Evolutionary conservation across 2,888 invertebrate genomes (phyloP), one percentile per base, ranked within the genome.

Genomic region (Tuta absoluta): DNA sequence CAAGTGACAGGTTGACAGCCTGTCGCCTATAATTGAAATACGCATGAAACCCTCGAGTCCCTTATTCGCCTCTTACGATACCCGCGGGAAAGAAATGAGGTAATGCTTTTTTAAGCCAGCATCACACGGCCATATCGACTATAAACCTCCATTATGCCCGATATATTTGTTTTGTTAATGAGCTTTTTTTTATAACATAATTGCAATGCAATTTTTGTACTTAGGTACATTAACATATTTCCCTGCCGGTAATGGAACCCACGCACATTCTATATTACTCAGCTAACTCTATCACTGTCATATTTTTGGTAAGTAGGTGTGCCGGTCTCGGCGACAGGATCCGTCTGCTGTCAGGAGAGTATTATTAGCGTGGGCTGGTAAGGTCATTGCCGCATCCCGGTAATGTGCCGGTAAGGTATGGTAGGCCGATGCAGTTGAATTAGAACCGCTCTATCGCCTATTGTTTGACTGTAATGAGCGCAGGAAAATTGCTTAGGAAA

Each of bases 321-420:
- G 71, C 75, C 73, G 78, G 79, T 81, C 73, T 79, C 21, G 56
- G 17, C 80, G 77, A 80, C 79, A 79, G 80, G 79, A 79, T 80
- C 82, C 82, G 87, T 82, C 84, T 81, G 80, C 79, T 77, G 79
- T 81, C 78, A 78, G 76, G 78, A 80, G 77, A 80, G 76, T 91
- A 91, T 91, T 89, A 90, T 91, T 91, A 91, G 90, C 89, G 90
- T 89, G 89, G 89, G 89, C 82, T 82, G 78, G 77, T 89, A 88
- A 90, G 91, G 89, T 90, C 91, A 91, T 90, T 91, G 91, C 84
- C 77, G 78, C 79, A 79, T 77, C 77, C 33, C 38, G 14, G 45
- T n/a, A 45, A 45, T 4, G n/a, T 2, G 17, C 45, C 17, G 3
- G 33, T 8, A 10, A 4, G 33, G 33, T 33, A 33, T 33, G 33